Evolutionary conservation across 30 jellyfish, hydroid and myxozoan genomes (phyloP).

Genomic region (Morbakka virulenta): DNA sequence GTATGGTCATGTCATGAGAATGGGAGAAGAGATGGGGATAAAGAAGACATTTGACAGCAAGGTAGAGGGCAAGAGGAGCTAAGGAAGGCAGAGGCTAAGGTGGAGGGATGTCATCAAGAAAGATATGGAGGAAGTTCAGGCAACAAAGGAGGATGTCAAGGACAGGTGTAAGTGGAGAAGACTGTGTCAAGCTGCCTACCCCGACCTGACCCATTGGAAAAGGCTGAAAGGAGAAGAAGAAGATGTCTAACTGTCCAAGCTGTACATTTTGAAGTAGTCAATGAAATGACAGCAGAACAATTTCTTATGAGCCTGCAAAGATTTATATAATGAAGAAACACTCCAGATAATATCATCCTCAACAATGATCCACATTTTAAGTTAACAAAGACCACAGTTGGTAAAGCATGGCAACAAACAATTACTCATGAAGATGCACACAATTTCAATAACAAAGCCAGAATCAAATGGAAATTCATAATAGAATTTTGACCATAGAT

Average conservation of each 20-base stretch:
- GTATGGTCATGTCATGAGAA: too few species aligned
- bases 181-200: too few species aligned
- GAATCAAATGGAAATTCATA: conserved; percentile 23
- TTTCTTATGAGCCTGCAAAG: neutral
- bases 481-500: conserved; percentile 37
- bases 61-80: too few species aligned
- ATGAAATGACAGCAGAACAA: neutral
- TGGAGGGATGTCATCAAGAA: too few species aligned
- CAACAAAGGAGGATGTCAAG: too few species aligned
- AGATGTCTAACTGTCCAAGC: neutral
- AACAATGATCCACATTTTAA: conserved; percentile 33
- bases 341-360: conserved; percentile 5
- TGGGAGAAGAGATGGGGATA: too few species aligned
- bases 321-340: conserved; percentile 28
- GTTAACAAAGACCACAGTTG: conserved; percentile 4
- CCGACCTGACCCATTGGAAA: too few species aligned
- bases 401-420: neutral
- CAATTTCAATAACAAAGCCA: neutral
- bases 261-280: conserved; percentile 5
- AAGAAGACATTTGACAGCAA: too few species aligned
- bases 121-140: too few species aligned
- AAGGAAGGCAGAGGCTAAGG: too few species aligned
- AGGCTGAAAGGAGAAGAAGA: too few species aligned
- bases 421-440: neutral
- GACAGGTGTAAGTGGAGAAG: too few species aligned